A percentile compares a stretch with the other conserved stretches of the same genome.
These are phyloP conservation scores for Hoplodrina blanda DNA, from an alignment of 2,888 invertebrate genomes.

Conservation along the genomic window DNA sequence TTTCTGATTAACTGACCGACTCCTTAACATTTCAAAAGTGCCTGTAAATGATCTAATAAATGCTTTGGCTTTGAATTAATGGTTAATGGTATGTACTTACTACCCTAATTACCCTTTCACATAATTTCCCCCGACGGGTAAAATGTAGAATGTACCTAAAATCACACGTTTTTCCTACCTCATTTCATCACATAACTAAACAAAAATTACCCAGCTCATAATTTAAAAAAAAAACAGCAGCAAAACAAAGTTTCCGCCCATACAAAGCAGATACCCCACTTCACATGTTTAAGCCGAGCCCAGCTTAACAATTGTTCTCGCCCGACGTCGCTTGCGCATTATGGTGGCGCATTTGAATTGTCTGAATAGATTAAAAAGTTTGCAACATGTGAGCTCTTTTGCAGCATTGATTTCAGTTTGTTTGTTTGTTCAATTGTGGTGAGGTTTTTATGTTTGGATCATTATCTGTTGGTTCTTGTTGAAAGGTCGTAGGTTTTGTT, in stretches of 20 bases:
- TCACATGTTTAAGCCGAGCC: conserved; percentile 75
- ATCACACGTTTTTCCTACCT: too few species aligned
- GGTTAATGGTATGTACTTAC: too few species aligned
- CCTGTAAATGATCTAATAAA: too few species aligned
- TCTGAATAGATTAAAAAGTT: conserved; percentile 79
- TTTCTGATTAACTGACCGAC: too few species aligned
- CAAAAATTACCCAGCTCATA: conserved; percentile 39
- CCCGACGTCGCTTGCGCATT: conserved; percentile 72
- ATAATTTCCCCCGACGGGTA: too few species aligned
- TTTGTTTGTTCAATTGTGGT: conserved; percentile 54
- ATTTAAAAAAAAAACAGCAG: conserved; percentile 49
- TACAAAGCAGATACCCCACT: conserved; percentile 79
- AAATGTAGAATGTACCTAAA: too few species aligned
- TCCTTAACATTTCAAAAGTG: too few species aligned
- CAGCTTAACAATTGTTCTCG: conserved; percentile 78
- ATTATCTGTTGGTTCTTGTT: conserved; percentile 28
- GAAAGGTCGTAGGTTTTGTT: neutral
- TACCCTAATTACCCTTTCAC: too few species aligned
- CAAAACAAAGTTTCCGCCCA: conserved; percentile 51
- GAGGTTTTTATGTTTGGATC: conserved; percentile 46
- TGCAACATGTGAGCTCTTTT: conserved; percentile 67
- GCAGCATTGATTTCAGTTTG: conserved; percentile 66
- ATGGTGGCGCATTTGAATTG: conserved; percentile 79
- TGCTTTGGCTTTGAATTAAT: too few species aligned
- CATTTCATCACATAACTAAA: neutral